Evolutionary conservation across 2,113 vertebrate species (phyloP), one percentile per base, ranked within the genome.

Genomic region (Nesoenas mayeri): DNA sequence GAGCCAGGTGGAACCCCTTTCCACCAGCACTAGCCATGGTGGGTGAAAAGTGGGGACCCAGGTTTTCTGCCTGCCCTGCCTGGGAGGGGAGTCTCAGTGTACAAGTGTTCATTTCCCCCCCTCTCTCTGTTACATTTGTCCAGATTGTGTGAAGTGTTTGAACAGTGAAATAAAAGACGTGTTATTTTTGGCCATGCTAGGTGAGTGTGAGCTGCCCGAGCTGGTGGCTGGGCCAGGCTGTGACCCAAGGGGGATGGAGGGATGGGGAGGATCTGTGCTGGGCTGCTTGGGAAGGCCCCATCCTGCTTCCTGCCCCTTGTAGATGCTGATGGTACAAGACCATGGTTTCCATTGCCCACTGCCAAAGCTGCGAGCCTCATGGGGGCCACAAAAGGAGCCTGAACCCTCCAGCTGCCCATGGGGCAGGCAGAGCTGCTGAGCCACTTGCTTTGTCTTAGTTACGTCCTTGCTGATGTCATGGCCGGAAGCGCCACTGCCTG

Each of bases 21-120:
- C 14, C 0, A 2, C 22, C 13, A 44, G 70, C 50, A 20, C 25
- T 20, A 12, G 22, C 0, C 1, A 42, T 31, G 32, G 38, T 1
- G 4, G 34, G 47, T 11, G 12, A 44, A 64, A 32, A 50, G 5
- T 1, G 4, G 10, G 25, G 34, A 47, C 7, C 57, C 4, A 5
- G 42, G 21, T 28, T 32, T 19, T 80, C 72, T 67, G 29, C 42
- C 31, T 84, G 28, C 40, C 16, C 22, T 48, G 29, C 21, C 50
- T 4, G 6, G 13, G 36, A 57, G n/a, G 6, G 12, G 8, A 14
- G 53, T 8, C 15, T 71, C 3, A 2, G 58, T 73, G 88, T 50
- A 48, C 38, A 67, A n/a, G 34, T 21, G 25, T 53, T 85, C 66
- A 17, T 74, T 67, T 28, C 2, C 6, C 16, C 16, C 9, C 5